A percentile compares a stretch with the other conserved stretches of the same genome.
These are phyloP conservation scores for Octodon degus DNA, from an alignment of 2,113 vertebrate genomes.

Conservation along the genomic window DNA sequence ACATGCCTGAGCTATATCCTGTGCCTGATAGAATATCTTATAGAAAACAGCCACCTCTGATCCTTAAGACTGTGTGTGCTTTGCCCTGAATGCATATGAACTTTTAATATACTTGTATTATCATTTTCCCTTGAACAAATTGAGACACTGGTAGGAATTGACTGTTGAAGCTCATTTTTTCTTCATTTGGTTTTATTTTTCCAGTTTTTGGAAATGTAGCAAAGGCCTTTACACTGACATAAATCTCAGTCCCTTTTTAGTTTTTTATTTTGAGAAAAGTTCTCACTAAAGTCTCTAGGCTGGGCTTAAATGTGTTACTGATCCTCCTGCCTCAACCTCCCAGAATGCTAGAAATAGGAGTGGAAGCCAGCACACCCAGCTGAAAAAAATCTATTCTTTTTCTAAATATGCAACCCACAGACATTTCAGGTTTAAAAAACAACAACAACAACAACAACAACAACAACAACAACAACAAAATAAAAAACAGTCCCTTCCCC, in stretches of 20 bases:
- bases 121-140: neutral
- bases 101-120: neutral
- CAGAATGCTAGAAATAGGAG: neutral
- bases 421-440: neutral
- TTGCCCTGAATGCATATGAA: neutral
- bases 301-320: neutral
- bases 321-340: neutral
- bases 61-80: neutral
- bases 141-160: neutral
- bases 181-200: neutral
- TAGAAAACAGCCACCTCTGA: slow-evolving; percentile 29
- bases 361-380: neutral
- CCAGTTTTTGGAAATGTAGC: neutral
- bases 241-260: neutral
- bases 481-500: neutral
- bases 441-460: no score
- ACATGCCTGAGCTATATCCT: neutral
- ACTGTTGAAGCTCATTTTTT: neutral
- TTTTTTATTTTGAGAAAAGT: neutral
- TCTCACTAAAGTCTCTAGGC: neutral
- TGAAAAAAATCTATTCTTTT: neutral
- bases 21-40: neutral
- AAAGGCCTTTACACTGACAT: neutral
- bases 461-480: no score
- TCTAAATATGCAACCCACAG: neutral